Base-by-base conservation (phyloP, 2,113 vertebrate genomes). In the Pomatostomus ruficeps region DNA sequence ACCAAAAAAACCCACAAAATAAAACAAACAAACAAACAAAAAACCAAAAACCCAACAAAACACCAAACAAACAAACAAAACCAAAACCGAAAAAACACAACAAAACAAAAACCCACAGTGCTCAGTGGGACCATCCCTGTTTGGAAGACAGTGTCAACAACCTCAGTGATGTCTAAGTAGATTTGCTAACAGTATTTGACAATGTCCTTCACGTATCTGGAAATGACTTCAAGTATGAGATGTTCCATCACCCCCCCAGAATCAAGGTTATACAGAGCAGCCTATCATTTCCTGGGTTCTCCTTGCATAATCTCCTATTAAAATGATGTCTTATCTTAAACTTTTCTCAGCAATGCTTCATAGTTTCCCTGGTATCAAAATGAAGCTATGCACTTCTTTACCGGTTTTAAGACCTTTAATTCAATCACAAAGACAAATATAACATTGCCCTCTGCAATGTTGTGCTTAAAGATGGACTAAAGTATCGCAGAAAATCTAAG, bases 121-220 rank as follows among this genome's bases (percentile, higher is more conserved):
- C 25, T 88, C 45, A 29, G 49, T 55, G 5, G 14, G 12, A 84
- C 19, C 4, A 3, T 29, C 10, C 4, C 36, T 45, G 6, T 31
- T 26, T n/a, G 15, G 42, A 16, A 88, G 19, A 40, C 29, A n/a
- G 29, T 2, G 1, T 18, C 0, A 0, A 71, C 36, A 74, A 36
- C 7, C 24, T 57, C 54, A 66, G 16, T 58, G 22, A 33, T 36
- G 4, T 31, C 52, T 45, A 72, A 33, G 29, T 14, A 57, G 31
- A n/a, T n/a, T n/a, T n/a, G n/a, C n/a, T n/a, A n/a, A 66, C 2
- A 4, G 4, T 21, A 57, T 77, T 68, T 57, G 14, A 24, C 73
- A 26, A 61, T 71, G 26, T 24, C 21, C 22, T n/a, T 36, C 35
- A 68, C 0, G 1, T 24, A 52, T 22, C 18, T 62, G 46, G 31